These are phyloP conservation scores for Cottus gobio DNA, from an alignment of 2,113 vertebrate genomes.

Conservation along the genomic window DNA sequence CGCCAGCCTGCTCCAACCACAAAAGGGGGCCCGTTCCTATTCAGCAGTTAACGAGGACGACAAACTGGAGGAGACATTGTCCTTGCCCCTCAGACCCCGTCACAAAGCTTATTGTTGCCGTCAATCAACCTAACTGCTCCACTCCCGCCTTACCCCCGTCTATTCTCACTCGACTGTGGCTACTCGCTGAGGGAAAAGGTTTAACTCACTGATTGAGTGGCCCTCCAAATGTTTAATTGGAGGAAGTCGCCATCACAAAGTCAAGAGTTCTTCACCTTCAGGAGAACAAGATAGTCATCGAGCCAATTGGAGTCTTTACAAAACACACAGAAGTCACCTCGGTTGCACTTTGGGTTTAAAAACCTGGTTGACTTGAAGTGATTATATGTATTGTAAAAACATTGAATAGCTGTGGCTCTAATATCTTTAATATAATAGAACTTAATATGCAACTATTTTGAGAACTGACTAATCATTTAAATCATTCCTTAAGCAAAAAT, in stretches of 20 bases:
- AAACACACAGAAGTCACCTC: slow-evolving; percentile 48
- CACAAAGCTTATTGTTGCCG: slow-evolving; percentile 65
- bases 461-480: neutral
- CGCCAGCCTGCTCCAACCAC: slow-evolving; percentile 44
- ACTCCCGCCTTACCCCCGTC: slow-evolving; percentile 37
- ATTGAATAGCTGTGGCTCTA: neutral
- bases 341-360: slow-evolving; percentile 21
- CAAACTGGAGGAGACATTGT: slow-evolving; percentile 68
- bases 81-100: slow-evolving; percentile 49
- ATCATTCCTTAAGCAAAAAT: neutral
- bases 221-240: slow-evolving; percentile 55
- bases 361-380: neutral
- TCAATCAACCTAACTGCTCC: slow-evolving; percentile 66
- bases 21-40: slow-evolving; percentile 70
- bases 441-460: neutral
- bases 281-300: slow-evolving; percentile 52
- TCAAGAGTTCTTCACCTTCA: slow-evolving; percentile 65
- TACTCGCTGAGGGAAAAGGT: slow-evolving; percentile 33
- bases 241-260: slow-evolving; percentile 72
- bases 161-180: slow-evolving; percentile 45
- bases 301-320: slow-evolving; percentile 53
- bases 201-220: slow-evolving; percentile 57
- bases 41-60: slow-evolving; percentile 70
- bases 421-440: neutral
- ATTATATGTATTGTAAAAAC: neutral